Conservation (phyloP, 2,888 invertebrate genomes). For the Diarsia rubi region DNA sequence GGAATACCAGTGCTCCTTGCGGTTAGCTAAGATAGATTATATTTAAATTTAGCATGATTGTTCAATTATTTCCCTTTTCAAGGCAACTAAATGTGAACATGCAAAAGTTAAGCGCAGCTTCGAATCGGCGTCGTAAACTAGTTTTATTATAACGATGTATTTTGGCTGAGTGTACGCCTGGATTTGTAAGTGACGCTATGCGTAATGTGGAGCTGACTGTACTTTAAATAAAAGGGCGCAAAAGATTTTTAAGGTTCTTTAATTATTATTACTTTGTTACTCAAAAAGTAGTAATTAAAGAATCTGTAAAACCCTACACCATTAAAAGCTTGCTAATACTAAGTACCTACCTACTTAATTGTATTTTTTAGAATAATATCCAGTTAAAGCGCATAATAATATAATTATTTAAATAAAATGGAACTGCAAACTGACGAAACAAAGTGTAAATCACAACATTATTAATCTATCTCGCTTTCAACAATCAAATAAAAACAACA, state of each 20-base stretch:
- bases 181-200: slow-evolving; percentile 50
- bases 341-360: not conserved
- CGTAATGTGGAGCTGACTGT: slow-evolving; percentile 58
- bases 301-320: too few relatives aligned
- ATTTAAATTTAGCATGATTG: too few relatives aligned
- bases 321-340: not conserved
- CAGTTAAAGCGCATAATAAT: too few relatives aligned
- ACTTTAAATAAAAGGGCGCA: not conserved
- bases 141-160: slow-evolving; percentile 76
- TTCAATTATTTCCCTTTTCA: not conserved
- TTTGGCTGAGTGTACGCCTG: slow-evolving; percentile 61
- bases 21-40: too few relatives aligned
- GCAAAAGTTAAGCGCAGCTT: slow-evolving; percentile 56
- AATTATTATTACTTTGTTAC: not conserved
- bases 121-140: slow-evolving; percentile 71
- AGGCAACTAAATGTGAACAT: slow-evolving; percentile 41
- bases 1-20: too few relatives aligned
- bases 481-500: not conserved
- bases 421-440: not conserved
- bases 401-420: not conserved
- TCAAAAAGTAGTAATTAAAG: too few relatives aligned
- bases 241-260: not conserved
- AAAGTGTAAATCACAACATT: not conserved
- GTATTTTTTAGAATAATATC: not conserved
- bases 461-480: not conserved